These are phyloP conservation scores for Hiodon alosoides DNA, from an alignment of 2,113 vertebrate species.

Conservation along the genomic window DNA sequence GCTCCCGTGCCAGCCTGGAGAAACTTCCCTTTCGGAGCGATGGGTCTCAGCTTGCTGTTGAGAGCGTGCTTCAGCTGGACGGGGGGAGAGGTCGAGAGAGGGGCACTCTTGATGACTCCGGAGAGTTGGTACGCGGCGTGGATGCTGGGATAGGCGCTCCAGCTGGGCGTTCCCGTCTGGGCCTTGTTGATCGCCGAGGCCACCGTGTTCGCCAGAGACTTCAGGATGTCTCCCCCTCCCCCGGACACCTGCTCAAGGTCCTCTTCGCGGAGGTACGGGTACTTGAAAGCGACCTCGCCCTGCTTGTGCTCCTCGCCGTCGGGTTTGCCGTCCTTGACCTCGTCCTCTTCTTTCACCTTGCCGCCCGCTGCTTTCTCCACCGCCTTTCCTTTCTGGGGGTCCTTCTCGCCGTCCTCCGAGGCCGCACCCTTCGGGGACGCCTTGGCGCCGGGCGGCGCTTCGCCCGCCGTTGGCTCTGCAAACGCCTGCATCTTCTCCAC, in stretches of 20 bases:
- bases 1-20: slow-evolving; percentile 51
- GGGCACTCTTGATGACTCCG: slow-evolving; percentile 74
- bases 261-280: slow-evolving; percentile 92
- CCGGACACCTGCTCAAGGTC: slow-evolving; percentile 88
- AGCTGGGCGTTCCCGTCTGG: slow-evolving; percentile 71
- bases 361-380: slow-evolving; percentile 63
- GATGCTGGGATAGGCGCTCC: slow-evolving; percentile 97
- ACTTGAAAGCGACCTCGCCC: slow-evolving; percentile 77
- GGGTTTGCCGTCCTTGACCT: slow-evolving; percentile 73
- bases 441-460: slow-evolving; percentile 64
- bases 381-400: slow-evolving; percentile 69
- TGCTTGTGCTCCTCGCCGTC: slow-evolving; percentile 76
- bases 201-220: slow-evolving; percentile 92
- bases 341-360: slow-evolving; percentile 60
- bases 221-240: slow-evolving; percentile 91
- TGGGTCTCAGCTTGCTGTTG: slow-evolving; percentile 83
- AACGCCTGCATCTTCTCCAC: slow-evolving; percentile 91
- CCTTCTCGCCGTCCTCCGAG: slow-evolving; percentile 58
- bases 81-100: slow-evolving; percentile 72
- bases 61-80: slow-evolving; percentile 83
- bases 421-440: slow-evolving; percentile 61
- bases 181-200: slow-evolving; percentile 71
- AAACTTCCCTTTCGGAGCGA: slow-evolving; percentile 87
- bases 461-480: slow-evolving; percentile 68
- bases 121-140: slow-evolving; percentile 96